These are phyloP conservation scores for Zygaena filipendulae DNA, from an alignment of 2,888 invertebrate species.

Conservation along the genomic window DNA sequence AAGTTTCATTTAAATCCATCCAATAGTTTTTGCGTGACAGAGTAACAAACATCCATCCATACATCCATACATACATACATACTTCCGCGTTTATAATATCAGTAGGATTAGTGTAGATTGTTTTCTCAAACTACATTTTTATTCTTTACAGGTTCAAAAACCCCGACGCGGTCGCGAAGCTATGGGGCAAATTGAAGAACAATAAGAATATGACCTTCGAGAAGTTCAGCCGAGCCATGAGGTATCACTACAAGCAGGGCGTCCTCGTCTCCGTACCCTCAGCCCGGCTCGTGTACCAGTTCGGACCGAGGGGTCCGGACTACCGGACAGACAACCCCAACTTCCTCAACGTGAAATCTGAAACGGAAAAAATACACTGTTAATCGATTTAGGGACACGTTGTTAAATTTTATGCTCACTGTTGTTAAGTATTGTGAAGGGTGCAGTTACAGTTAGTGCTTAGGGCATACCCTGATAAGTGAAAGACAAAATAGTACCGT, in stretches of 20 bases:
- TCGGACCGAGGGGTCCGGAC: constrained; percentile 82
- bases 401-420: constrained; percentile 19
- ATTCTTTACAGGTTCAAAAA: constrained; percentile 76
- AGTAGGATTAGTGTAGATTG: too few species aligned
- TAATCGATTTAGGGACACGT: constrained; percentile 18
- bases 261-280: constrained; percentile 81
- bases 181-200: constrained; percentile 88
- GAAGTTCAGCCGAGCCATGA: constrained; percentile 91
- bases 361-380: constrained; percentile 31
- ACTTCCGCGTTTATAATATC: too few species aligned
- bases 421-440: constrained; percentile 20
- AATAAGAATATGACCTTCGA: constrained; percentile 93
- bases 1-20: too few species aligned
- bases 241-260: constrained; percentile 83
- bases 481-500: too few species aligned
- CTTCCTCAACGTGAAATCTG: constrained; percentile 49
- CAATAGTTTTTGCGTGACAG: too few species aligned
- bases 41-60: too few species aligned
- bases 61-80: too few species aligned
- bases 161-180: constrained; percentile 85
- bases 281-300: constrained; percentile 82
- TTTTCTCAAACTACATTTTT: constrained; percentile 12
- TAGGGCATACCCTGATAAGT: too few species aligned
- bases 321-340: constrained; percentile 77
- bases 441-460: constrained; percentile 15